A percentile compares a stretch with the other conserved stretches of the same genome.
Conservation (phyloP, 2,888 invertebrate genomes). For the Drosophila emarginata region DNA sequence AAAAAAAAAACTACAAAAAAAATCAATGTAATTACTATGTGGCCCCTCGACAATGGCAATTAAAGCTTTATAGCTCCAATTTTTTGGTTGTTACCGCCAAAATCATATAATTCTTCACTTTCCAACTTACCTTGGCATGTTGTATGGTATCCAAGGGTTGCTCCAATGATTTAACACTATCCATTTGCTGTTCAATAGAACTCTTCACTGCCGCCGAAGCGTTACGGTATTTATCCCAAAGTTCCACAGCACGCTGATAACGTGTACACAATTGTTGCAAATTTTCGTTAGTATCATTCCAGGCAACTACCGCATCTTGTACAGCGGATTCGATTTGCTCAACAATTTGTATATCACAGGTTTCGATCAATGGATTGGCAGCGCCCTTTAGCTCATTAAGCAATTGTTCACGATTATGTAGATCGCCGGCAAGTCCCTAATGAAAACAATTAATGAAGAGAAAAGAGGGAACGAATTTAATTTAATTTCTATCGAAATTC, state of each 20-base stretch:
- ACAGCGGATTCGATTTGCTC: conserved; percentile 89
- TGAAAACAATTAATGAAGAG: not conserved
- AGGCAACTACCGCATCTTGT: conserved; percentile 90
- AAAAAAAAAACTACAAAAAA: conserved; percentile 33
- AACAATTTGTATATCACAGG: conserved; percentile 88
- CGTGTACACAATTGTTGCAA: conserved; percentile 89
- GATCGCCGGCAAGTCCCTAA: conserved; percentile 90
- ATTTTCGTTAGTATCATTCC: conserved; percentile 90
- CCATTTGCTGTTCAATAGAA: conserved; percentile 90
- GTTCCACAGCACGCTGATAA: conserved; percentile 91
- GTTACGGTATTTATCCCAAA: conserved; percentile 91
- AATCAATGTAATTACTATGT: conserved; percentile 71
- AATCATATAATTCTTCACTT: conserved; percentile 29
- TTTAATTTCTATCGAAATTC: not conserved
- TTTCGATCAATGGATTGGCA: conserved; percentile 88
- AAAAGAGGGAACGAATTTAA: conserved; percentile 3
- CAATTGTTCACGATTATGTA: conserved; percentile 88
- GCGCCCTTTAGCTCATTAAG: conserved; percentile 88
- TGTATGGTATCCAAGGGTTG: conserved; percentile 87
- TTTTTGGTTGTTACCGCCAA: conserved; percentile 47
- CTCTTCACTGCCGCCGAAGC: conserved; percentile 89
- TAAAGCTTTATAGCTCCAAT: conserved; percentile 41
- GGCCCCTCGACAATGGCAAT: conserved; percentile 46
- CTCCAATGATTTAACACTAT: conserved; percentile 86
- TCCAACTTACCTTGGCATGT: conserved; percentile 87